Conservation (phyloP, 2,797 vertebrate species). For the Linurgus olivaceus region DNA sequence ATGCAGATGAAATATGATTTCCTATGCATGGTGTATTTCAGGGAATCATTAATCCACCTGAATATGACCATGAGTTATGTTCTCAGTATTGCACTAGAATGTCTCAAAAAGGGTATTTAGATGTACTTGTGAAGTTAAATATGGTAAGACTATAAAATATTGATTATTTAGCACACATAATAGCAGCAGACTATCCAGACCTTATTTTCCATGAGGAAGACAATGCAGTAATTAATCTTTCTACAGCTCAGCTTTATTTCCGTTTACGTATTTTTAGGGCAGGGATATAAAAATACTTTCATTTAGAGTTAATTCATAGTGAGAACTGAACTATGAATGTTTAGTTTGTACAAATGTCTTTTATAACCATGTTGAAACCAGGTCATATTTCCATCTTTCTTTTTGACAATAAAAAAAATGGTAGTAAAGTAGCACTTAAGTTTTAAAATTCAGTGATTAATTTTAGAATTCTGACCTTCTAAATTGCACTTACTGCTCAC, state of each 20-base stretch:
- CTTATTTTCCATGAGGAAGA: conserved; percentile 66
- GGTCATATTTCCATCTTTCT: conserved; percentile 27
- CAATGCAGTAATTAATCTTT: conserved; percentile 68
- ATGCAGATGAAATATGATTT: conserved; percentile 68
- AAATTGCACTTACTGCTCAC: conserved; percentile 75
- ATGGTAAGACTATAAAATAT: conserved; percentile 70
- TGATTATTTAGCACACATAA: conserved; percentile 71
- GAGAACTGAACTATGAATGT: conserved; percentile 25
- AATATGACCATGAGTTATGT: conserved; percentile 66
- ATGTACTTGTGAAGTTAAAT: conserved; percentile 69
- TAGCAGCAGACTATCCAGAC: conserved; percentile 48
- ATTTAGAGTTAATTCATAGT: conserved; percentile 22
- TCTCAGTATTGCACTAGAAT: conserved; percentile 61
- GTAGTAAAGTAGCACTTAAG: conserved; percentile 28
- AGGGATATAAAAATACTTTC: conserved; percentile 41
- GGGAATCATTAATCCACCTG: conserved; percentile 72
- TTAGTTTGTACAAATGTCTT: conserved; percentile 28
- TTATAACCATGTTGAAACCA: conserved; percentile 34
- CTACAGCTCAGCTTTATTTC: conserved; percentile 57
- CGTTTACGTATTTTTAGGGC: conserved; percentile 3
- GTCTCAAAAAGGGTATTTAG: conserved; percentile 66
- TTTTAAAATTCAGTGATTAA: conserved; percentile 72
- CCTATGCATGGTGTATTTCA: conserved; percentile 56
- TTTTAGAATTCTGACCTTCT: conserved; percentile 74
- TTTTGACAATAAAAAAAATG: conserved; percentile 41